These are phyloP conservation scores for Megastigmus dorsalis DNA, from an alignment of 2,888 invertebrate species.

Conservation along the genomic window DNA sequence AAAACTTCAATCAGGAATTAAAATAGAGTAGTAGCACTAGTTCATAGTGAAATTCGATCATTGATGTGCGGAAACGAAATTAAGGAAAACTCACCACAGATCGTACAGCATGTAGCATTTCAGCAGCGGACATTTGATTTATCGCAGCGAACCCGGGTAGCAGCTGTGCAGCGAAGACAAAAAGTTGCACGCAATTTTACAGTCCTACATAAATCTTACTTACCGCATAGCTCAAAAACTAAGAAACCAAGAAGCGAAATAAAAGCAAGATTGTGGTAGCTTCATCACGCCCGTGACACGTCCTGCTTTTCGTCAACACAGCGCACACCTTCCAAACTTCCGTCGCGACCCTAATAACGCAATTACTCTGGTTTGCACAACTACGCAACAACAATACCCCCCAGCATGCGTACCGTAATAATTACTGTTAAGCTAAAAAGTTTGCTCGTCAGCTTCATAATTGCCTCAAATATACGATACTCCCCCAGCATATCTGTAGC, in stretches of 20 bases:
- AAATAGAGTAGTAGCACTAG: too few relatives aligned
- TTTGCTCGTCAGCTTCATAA: too few relatives aligned
- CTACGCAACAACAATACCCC: background rate
- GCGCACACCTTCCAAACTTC: background rate
- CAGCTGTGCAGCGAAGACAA: slow-evolving; percentile 8
- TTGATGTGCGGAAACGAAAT: too few relatives aligned
- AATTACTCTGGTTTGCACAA: background rate
- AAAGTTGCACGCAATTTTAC: slow-evolving; percentile 18
- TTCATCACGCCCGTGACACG: background rate
- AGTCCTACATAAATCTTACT: slow-evolving; percentile 29
- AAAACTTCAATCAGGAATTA: too few relatives aligned
- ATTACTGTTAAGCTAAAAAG: too few relatives aligned
- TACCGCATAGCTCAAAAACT: background rate
- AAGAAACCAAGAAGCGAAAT: slow-evolving; percentile 14
- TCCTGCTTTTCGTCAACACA: background rate
- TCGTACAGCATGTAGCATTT: background rate
- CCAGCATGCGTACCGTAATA: too few relatives aligned
- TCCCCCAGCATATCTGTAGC: too few relatives aligned
- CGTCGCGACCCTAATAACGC: slow-evolving; percentile 8
- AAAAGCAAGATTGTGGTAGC: background rate
- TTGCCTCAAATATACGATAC: too few relatives aligned
- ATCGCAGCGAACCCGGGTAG: slow-evolving; percentile 6
- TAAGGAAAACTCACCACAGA: too few relatives aligned
- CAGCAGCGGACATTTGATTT: slow-evolving; percentile 33
- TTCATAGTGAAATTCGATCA: too few relatives aligned